Evolutionary conservation across 2,888 invertebrate genomes (phyloP), one percentile per base, ranked within the genome.

Genomic region (Myopa tessellatipennis): DNA sequence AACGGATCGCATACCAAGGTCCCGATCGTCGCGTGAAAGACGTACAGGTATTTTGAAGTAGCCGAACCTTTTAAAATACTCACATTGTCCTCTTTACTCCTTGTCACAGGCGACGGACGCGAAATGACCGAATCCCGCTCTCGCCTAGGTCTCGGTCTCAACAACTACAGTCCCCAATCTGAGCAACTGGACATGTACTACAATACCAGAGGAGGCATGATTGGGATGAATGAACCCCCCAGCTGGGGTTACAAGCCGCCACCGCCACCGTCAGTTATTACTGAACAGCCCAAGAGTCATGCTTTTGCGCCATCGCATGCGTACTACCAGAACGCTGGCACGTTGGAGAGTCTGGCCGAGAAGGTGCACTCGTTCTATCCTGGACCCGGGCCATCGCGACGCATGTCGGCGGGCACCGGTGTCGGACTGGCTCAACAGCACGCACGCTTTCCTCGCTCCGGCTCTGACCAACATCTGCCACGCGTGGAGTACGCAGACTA

Each of bases 401-500:
- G 93, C 80, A 93, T 93, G 92, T 93, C 93, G n/a, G 92, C 93
- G 34, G 93, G 93, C n/a, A 88, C 87, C 0, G 88, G 88, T 26
- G 87, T 87, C 12, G 85, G 85, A 4, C 81, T 87, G 77, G 88
- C 87, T 69, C 88, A 88, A 78, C 89, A 88, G 71, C 88, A 90
- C 79, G 88, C 88, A 63, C 86, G 89, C 38, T 92, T 97, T 89
- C 95, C 96, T 18, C 92, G 97, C 76, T 96, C 97, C 74, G 97
- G 97, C 36, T 97, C 97, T 63, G 97, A 97, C 90, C 96, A 97
- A 88, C 96, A 97, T 88, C 90, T 96, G 82, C 96, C 96, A 10
- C 92, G 95, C 74, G 95, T 96, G 12, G 96, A 96, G 89, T 96
- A 96, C 87, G 92, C 95, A 1, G 96, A 96, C 88, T 96, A 95